A percentile compares a stretch with the other conserved stretches of the same genome.
Conservation (phyloP, 2,888 invertebrate genomes). For the Caenorhabditis becei region DNA sequence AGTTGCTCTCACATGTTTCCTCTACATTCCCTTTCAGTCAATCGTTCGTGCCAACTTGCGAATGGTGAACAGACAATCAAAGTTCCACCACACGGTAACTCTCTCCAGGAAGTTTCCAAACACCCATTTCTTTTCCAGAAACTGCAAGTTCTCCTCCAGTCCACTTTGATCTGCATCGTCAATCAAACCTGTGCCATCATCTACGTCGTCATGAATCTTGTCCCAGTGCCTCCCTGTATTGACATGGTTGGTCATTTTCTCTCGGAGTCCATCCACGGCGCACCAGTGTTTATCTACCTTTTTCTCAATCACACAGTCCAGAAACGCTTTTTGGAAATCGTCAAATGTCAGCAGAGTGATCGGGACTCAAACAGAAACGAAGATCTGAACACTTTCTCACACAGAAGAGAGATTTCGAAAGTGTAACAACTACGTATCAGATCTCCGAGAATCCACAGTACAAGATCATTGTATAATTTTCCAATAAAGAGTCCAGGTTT, state of each 20-base stretch:
- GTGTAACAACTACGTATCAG: too few species aligned
- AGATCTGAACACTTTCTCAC: too few species aligned
- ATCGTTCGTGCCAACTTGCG: slow-evolving; percentile 3
- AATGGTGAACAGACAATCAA: background rate
- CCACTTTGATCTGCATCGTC: slow-evolving; percentile 39
- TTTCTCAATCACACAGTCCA: slow-evolving; percentile 38
- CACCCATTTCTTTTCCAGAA: slow-evolving; percentile 18
- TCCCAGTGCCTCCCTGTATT: slow-evolving; percentile 5
- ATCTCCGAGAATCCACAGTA: too few species aligned
- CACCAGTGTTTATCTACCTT: slow-evolving; percentile 48
- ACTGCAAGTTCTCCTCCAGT: slow-evolving; percentile 49
- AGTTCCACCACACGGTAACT: slow-evolving; percentile 16
- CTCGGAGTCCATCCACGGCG: slow-evolving; percentile 37
- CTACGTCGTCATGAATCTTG: slow-evolving; percentile 44
- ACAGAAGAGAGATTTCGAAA: too few species aligned
- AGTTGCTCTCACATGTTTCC: slow-evolving; percentile 22
- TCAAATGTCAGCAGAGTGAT: background rate
- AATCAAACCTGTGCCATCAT: slow-evolving; percentile 39
- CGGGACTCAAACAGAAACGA: too few species aligned
- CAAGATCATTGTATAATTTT: too few species aligned
- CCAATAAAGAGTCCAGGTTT: too few species aligned
- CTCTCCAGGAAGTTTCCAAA: too few species aligned
- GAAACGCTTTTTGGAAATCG: slow-evolving; percentile 2
- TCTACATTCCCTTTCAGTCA: slow-evolving; percentile 24
- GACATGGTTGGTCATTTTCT: slow-evolving; percentile 32